Evolutionary conservation across 2,113 vertebrate genomes (phyloP).

Genomic region (Benitochromis conjunctus): DNA sequence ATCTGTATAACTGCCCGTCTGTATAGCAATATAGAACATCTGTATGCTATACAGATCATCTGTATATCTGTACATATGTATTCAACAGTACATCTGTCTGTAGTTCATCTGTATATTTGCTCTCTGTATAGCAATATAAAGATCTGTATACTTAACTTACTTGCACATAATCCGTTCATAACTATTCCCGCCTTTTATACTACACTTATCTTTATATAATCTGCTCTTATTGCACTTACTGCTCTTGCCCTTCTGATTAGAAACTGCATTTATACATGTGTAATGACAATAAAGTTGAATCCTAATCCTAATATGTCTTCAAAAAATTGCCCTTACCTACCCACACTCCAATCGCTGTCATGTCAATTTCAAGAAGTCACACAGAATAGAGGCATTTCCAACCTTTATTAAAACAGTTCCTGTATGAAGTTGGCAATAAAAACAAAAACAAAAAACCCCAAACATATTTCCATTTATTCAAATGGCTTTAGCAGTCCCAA

Average conservation of each 20-base stretch:
- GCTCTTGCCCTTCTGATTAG: too few relatives aligned
- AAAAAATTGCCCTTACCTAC: neutral
- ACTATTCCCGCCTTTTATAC: too few relatives aligned
- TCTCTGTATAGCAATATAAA: neutral
- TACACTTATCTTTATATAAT: too few relatives aligned
- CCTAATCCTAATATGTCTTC: neutral
- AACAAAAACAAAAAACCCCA: neutral
- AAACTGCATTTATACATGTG: neutral
- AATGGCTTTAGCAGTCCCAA: neutral
- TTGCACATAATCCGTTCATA: too few relatives aligned
- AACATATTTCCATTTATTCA: neutral
- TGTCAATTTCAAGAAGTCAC: neutral
- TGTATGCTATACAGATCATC: neutral
- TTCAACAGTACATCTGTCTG: neutral
- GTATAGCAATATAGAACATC: neutral
- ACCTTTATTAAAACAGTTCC: conserved; percentile 40
- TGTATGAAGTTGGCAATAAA: neutral
- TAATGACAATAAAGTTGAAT: neutral
- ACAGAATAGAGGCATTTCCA: neutral
- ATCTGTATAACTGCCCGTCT: too few relatives aligned
- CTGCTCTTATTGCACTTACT: too few relatives aligned
- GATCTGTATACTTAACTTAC: neutral
- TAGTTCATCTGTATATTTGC: neutral
- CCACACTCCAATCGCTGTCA: neutral
- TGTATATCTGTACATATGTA: neutral